Percentiles rank a stretch among this genome's conserved stretches.
These are phyloP conservation scores for Tipula lateralis DNA, from an alignment of 2,888 invertebrate genomes.

Conservation along the genomic window DNA sequence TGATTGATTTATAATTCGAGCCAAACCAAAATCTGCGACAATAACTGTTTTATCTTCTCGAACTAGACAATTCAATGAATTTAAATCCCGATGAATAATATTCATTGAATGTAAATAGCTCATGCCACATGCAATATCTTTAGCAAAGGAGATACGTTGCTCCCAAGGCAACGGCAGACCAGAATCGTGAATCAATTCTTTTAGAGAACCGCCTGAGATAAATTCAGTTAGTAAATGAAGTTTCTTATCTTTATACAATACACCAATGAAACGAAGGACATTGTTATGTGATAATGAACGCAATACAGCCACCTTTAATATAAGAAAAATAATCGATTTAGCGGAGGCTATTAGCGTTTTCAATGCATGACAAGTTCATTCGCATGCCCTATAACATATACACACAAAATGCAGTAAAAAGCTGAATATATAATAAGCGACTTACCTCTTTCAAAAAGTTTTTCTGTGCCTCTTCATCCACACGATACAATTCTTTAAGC, in stretches of 20 bases:
- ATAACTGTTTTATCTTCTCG: slow-evolving; percentile 86
- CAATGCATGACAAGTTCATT: not conserved
- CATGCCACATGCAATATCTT: slow-evolving; percentile 90
- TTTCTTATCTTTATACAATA: slow-evolving; percentile 86
- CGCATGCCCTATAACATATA: not conserved
- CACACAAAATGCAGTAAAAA: not conserved
- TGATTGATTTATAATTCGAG: slow-evolving; percentile 63
- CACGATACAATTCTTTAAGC: slow-evolving; percentile 85
- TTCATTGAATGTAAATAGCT: slow-evolving; percentile 91
- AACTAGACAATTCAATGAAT: slow-evolving; percentile 92
- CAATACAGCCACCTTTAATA: slow-evolving; percentile 68
- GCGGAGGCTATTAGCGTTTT: not conserved
- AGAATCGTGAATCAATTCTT: slow-evolving; percentile 74
- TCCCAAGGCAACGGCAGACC: slow-evolving; percentile 69
- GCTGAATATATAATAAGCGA: not conserved
- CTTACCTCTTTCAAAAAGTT: slow-evolving; percentile 81
- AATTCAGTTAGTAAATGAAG: slow-evolving; percentile 90
- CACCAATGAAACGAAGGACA: slow-evolving; percentile 86
- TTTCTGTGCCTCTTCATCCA: slow-evolving; percentile 90
- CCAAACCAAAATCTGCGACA: slow-evolving; percentile 93
- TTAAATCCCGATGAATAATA: slow-evolving; percentile 91
- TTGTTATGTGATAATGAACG: slow-evolving; percentile 84
- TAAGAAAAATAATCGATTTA: not conserved
- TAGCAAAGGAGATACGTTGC: slow-evolving; percentile 75
- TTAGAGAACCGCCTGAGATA: slow-evolving; percentile 85